A percentile compares a stretch with the other conserved stretches of the same genome.
phyloP scores from a whole-genome alignment of 2,888 invertebrate species.

The Noctua janthe region DNA sequence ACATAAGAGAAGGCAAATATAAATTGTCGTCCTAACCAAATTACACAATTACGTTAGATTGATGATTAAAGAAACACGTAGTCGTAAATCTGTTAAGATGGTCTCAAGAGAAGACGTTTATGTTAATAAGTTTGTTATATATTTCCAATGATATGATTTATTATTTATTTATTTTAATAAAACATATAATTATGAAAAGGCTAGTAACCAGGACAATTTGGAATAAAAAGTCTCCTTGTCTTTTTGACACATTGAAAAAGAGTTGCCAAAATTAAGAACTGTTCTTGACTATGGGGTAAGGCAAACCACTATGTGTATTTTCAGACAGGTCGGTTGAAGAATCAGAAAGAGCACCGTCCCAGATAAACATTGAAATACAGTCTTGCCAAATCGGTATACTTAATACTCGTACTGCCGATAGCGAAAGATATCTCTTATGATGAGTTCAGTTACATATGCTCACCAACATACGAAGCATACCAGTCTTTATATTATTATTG shows the following conservation, averaged over 20 bases:
- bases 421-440: neutral
- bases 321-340: neutral
- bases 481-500: too few relatives aligned
- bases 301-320: neutral
- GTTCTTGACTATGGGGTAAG: slow-evolving; percentile 8
- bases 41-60: neutral
- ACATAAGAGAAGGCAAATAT: neutral
- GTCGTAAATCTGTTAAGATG: neutral
- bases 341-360: neutral
- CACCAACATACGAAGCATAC: neutral
- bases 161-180: neutral
- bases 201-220: neutral
- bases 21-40: neutral
- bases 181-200: neutral
- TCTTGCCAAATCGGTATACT: neutral
- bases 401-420: neutral
- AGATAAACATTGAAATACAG: neutral
- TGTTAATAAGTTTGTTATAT: too few relatives aligned
- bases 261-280: slow-evolving; percentile 19
- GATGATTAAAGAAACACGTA: neutral
- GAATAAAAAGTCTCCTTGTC: neutral
- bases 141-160: neutral
- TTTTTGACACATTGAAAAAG: slow-evolving; percentile 7
- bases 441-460: neutral
- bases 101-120: neutral